Base-by-base conservation (phyloP, 2,888 invertebrate genomes). In the Sphaerophoria rueppellii region DNA sequence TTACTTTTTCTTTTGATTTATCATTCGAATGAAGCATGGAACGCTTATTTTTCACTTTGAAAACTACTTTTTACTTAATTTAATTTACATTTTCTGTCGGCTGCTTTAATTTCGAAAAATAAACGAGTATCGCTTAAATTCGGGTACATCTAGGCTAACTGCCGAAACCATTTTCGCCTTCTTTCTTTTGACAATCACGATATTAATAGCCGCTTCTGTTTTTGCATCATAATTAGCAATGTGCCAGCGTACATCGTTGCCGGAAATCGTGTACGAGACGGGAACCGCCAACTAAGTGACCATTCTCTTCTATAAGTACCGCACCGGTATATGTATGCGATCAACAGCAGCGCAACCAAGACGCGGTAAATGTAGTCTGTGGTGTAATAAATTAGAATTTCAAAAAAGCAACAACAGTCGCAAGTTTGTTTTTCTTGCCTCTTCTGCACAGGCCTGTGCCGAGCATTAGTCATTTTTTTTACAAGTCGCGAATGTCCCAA, bases 181-280 rank as follows among this genome's bases (percentile, higher is more conserved):
- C 37, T 32, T 43, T 16, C 37, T 63, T 37, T 55, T n/a, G 14
- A 34, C 37, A 50, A 48, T 70, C 24, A 46, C 32, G 7, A 63
- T 80, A 80, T 80, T 74, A 80, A 74, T 80, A 80, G 70, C 60
- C 52, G 43, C 37, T 54, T 37, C 48, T 71, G 50, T 60, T 67
- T 73, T 58, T 55, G 73, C 61, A 60, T 74, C 69, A 35, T 63
- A 80, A 80, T 74, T 63, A 74, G 69, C 61, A 69, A 67, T 55
- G 69, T 74, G 80, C 80, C 80, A 80, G 67, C 35, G 43, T 37
- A 63, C 14, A 37, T 14, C 40, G 37, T 61, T 74, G 74, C 74
- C 73, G 80, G 80, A 80, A 80, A 69, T 74, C 54, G 60, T 67
- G 67, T 72, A 70, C 61, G 46, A 70, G 61, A 50, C 61, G 72